Conservation (phyloP, 2,113 vertebrate genomes). For the Climacteris rufus region DNA sequence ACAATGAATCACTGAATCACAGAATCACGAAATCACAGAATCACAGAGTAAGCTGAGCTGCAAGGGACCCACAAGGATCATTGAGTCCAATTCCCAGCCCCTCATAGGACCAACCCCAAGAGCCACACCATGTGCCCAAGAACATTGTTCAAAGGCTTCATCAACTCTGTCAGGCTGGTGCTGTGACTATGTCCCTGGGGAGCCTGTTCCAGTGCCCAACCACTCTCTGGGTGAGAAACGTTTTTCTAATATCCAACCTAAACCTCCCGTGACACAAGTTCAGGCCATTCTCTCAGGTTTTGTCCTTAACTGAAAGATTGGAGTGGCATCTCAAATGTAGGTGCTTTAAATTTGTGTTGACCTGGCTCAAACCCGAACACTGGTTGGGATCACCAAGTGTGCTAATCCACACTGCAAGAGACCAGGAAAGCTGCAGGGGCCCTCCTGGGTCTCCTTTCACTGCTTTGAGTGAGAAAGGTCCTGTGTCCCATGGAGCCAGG, state of each 20-base stretch:
- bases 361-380: neutral
- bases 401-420: neutral
- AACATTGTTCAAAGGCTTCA: neutral
- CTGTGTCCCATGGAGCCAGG: neutral
- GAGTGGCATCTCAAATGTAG: neutral
- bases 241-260: neutral
- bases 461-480: neutral
- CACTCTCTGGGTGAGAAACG: neutral
- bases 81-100: neutral
- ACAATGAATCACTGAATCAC: neutral
- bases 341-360: neutral
- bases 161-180: neutral
- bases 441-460: neutral
- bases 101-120: neutral
- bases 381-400: neutral
- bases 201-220: neutral
- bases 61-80: neutral
- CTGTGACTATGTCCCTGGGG: neutral
- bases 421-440: neutral
- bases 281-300: neutral
- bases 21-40: neutral
- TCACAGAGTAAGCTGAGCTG: neutral
- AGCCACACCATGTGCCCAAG: neutral
- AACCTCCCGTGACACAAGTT: neutral
- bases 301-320: neutral